Base-by-base conservation (phyloP, 2,888 invertebrate genomes). In the Conops quadrifasciatus region DNA sequence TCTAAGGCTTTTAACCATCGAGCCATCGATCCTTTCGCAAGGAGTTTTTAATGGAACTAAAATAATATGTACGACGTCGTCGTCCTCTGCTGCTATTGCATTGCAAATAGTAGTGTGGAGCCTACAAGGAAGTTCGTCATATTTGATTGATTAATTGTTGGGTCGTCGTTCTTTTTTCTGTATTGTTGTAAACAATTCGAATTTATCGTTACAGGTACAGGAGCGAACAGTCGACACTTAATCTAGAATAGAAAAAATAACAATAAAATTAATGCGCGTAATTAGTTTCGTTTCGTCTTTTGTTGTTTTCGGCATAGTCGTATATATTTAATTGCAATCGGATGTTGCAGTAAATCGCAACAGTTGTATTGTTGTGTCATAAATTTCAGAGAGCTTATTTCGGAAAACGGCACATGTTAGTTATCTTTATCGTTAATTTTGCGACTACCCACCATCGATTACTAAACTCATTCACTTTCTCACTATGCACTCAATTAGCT, bases 241-340 rank as follows among this genome's bases (percentile, higher is more conserved):
- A 65, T 53, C 65, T 53, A 26, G 13, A 67, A 60, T 30, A 60
- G 36, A 60, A 2, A 60, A 60, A 49, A 28, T 26, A 49, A 56
- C 0, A 15, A 68, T 36, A 36, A 60, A 60, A 49, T 51, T 62
- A 68, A 68, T 62, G 15, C 30, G 47, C 51, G 47, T 62, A 60
- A 68, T 68, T 62, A 68, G 51, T 49, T 62, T 68, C 21, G 19
- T 24, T 68, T 60, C n/a, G 2, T 53, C 49, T 68, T 67, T n/a
- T 68, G 58, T 28, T 51, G 9, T 36, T 36, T 36, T 36, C 9
- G 36, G 36, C 5, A 36, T 36, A 36, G 9, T 36, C 5, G n/a
- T n/a, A 36, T 36, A 36, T 49, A 49, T 68, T 62, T 51, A 68
- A 68, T 59, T 68, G 49, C n/a, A 21, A 62, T 51, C 68, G 68